Conservation (phyloP, 2,888 invertebrate species). For the Neoaliturus tenellus region DNA sequence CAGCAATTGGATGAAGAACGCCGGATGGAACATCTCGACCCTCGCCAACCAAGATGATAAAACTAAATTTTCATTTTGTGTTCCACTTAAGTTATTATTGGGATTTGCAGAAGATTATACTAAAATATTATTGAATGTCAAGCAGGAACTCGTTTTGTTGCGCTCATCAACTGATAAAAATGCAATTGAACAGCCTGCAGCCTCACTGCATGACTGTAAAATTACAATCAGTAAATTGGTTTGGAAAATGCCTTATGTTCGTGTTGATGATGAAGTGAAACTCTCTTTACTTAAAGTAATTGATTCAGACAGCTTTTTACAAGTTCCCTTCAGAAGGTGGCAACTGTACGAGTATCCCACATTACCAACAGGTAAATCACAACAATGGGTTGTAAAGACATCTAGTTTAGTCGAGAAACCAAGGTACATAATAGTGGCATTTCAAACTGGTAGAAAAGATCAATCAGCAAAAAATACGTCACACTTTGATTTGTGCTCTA, state of each 20-base stretch:
- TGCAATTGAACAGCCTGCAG: not conserved
- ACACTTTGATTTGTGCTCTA: no score
- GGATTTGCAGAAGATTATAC: no score
- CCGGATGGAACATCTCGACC: conserved; percentile 4
- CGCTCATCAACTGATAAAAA: conserved; percentile 17
- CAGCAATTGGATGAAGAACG: not conserved
- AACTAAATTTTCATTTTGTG: conserved; percentile 32
- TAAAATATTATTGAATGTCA: conserved; percentile 19
- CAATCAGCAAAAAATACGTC: no score
- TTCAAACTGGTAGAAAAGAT: no score
- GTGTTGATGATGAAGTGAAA: conserved; percentile 25
- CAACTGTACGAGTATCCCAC: conserved; percentile 68
- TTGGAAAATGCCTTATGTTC: conserved; percentile 9
- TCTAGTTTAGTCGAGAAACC: no score
- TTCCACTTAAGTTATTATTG: not conserved
- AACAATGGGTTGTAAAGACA: no score
- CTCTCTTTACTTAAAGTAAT: conserved; percentile 55
- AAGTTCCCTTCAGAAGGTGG: conserved; percentile 67
- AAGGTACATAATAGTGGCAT: no score
- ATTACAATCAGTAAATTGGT: not conserved
- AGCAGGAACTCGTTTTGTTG: conserved; percentile 17
- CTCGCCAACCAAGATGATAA: not conserved
- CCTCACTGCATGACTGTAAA: conserved; percentile 27
- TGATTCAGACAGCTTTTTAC: conserved; percentile 39
- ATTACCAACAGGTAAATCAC: no score